Base-by-base conservation (phyloP, 2,797 vertebrate species). In the Xiphophorus birchmanni region DNA sequence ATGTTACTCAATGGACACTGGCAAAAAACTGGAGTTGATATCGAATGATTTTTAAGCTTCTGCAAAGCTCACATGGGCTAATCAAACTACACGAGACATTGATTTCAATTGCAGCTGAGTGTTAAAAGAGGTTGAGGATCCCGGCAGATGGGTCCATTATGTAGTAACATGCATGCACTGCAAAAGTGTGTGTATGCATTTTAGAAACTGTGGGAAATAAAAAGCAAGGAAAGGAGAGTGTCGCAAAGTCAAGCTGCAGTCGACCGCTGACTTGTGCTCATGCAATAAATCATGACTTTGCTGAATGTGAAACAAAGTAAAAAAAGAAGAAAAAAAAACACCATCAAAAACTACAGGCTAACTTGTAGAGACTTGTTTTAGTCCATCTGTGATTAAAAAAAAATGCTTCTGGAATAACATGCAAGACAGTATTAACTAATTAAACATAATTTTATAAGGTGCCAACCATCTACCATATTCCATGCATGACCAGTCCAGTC, bases 401-500 rank as follows among this genome's bases (percentile, higher is more conserved):
- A 79, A 56, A 82, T 80, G 73, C 67, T 78, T 80, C 82, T 29
- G 54, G 74, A 69, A 81, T 40, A 56, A 77, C 82, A 88, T 90
- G 88, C 91, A 73, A 67, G 29, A 56, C 63, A 80, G 73, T 65
- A 80, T 71, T 92, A 74, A 80, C 40, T 26, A 32, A 76, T 83
- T 82, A 67, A 84, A 73, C 71, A 84, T 86, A 58, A 81, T 81
- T 85, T 60, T 58, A 79, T 76, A 78, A 11, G 12, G 63, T 75
- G 79, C 21, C 48, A 74, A 73, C 17, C 74, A 71, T 75, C 76
- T 82, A 75, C 79, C 60, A 77, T 84, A 82, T 86, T 80, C 89
- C 26, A 75, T 87, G 80, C 32, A 82, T 86, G 90, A 85, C 85
- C 92, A 90, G 92, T 94, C 91, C 92, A 93, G 93, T 89, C 91